phyloP scores from a whole-genome alignment of 2,113 vertebrate genomes.

The Seriola aureovittata region DNA sequence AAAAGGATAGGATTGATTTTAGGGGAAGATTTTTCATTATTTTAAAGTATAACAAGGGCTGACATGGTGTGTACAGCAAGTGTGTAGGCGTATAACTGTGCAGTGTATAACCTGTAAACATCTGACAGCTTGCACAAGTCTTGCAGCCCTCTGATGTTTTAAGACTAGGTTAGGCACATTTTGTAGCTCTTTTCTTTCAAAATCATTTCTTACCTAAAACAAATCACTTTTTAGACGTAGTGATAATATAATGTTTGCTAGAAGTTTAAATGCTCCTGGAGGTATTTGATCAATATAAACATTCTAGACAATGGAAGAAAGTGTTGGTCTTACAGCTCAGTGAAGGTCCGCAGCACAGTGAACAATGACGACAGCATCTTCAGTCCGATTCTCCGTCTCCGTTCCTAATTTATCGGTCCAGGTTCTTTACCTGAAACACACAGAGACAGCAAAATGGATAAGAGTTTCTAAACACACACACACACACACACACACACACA shows the following conservation, averaged over 20 bases:
- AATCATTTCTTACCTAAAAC: neutral
- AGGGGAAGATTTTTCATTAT: too few species aligned
- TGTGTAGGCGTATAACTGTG: neutral
- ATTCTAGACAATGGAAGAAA: neutral
- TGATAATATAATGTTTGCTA: too few species aligned
- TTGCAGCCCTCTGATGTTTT: too few species aligned
- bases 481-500: conserved; percentile 1
- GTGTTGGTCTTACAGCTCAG: conserved; percentile 74
- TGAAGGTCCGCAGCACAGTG: conserved; percentile 73
- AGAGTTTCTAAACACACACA: neutral
- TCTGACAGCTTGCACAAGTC: too few species aligned
- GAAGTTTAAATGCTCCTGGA: neutral
- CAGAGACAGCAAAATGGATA: conserved; percentile 31
- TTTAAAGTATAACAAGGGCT: too few species aligned
- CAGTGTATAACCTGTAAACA: too few species aligned
- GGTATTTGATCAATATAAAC: neutral
- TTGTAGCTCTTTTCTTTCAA: conserved; percentile 4
- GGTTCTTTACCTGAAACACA: conserved; percentile 68
- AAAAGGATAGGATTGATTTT: too few species aligned
- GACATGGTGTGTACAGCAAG: neutral
- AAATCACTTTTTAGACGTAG: too few species aligned
- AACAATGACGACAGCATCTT: conserved; percentile 76
- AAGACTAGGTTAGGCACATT: neutral
- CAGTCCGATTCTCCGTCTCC: neutral
- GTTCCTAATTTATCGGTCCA: conserved; percentile 1